Evolutionary conservation across 1,140 invertebrate genomes (phyloP), one percentile per base, ranked within the genome.

Genomic region (Polypedilum pembai): DNA sequence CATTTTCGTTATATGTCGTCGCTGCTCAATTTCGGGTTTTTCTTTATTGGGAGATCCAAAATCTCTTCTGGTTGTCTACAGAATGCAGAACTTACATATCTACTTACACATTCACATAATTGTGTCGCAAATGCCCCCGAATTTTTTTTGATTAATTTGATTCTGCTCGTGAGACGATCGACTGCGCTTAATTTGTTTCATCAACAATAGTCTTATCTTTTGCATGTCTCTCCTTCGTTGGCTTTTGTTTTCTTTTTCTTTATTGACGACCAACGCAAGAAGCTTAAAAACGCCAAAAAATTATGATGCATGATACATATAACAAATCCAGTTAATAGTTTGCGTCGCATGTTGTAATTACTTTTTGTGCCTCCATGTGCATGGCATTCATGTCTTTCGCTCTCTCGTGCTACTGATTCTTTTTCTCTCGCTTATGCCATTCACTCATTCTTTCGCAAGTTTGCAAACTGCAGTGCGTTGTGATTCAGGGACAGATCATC

Each of bases 301-400:
- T 56, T 69, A 69, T 69, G 65, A 69, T 69, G 65, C 65, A 66
- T 66, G 63, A 66, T 17, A 66, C n/a, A 33, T 21, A 69, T 69
- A 69, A 69, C 65, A 69, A 69, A 69, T 69, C 65, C 65, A 69
- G 65, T 69, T 69, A 69, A 69, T 69, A 69, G 65, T 21, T 18
- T 7, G 65, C 65, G 65, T 69, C 65, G 65, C 20, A 69, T 69
- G 65, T 69, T 69, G 65, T 69, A 69, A 69, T 69, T 69, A 69
- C 20, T 69, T 21, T 33, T 33, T 33, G 24, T 33, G 17, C 65
- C 17, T 20, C 18, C 8, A 5, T 69, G 8, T 56, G n/a, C 45
- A 56, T 56, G 45, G 45, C 45, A 56, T 69, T 69, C 8, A 8
- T 69, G 17, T n/a, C 20, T 69, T 18, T 21, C 8, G n/a, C n/a